Evolutionary conservation across 2,113 vertebrate species (phyloP), one percentile per base, ranked within the genome.

Genomic region (Capreolus pygargus): DNA sequence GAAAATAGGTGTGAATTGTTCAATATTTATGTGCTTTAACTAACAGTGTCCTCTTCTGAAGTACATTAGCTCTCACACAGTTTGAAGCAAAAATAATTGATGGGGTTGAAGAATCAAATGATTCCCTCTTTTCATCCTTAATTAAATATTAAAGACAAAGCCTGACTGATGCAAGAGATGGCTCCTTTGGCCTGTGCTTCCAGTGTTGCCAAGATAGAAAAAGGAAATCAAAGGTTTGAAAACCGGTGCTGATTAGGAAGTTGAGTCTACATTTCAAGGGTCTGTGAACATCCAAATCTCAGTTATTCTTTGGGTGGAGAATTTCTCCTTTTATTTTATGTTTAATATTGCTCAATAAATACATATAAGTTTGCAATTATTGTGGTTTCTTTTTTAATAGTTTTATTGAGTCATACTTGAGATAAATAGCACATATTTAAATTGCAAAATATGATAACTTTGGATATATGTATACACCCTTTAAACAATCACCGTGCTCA

Each of bases 61-160:
- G 85, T 83, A 92, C 91, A 91, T 91, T 88, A 97, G 70, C 64
- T 96, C 89, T 94, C 74, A 28, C n/a, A 4, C 33, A 76, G 33
- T 95, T 97, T 96, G 64, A 97, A 93, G 64, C 91, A 92, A 95
- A 92, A 96, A 93, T 95, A 91, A 97, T 78, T 64, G 83, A 84
- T 82, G 55, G 39, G 36, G 39, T 2, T 58, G 54, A 90, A 79
- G 90, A 98, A 96, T 92, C 83, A 86, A 89, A 84, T 96, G 82
- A 97, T 64, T 96, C 33, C 55, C 76, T 91, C 88, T 67, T 93
- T 95, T 95, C 54, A 97, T 86, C 86, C 57, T 97, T 97, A 97
- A 97, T 98, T 97, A 97, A 98, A 97, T 95, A 95, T 97, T 95
- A 95, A 98, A 93, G 60, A 93, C 64, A 91, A 95, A 94, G 90